phyloP scores from a whole-genome alignment of 2,888 invertebrate species.

The Acanthopleura granulata region DNA sequence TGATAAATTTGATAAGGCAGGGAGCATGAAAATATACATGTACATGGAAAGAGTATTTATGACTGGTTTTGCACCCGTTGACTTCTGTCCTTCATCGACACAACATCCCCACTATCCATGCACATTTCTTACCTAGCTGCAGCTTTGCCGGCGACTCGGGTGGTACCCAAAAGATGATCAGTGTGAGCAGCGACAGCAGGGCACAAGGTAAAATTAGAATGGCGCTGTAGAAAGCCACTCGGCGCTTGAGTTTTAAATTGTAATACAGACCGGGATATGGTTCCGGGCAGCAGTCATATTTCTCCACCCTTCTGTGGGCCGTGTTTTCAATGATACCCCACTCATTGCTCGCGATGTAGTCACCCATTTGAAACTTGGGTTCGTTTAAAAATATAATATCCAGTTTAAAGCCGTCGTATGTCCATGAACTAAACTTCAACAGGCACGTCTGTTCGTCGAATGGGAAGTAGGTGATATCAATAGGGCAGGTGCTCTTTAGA shows the following conservation, averaged over 20 bases:
- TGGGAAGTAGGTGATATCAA: constrained; percentile 68
- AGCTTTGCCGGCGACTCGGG: constrained; percentile 70
- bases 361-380: constrained; percentile 48
- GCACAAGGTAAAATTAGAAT: constrained; percentile 69
- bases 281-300: constrained; percentile 65
- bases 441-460: constrained; percentile 66
- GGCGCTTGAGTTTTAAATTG: constrained; percentile 53
- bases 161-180: constrained; percentile 70
- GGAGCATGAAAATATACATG: too few relatives aligned
- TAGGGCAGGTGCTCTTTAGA: constrained; percentile 64
- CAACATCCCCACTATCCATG: constrained; percentile 25
- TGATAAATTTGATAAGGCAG: too few relatives aligned
- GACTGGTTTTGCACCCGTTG: too few relatives aligned
- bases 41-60: too few relatives aligned
- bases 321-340: constrained; percentile 64
- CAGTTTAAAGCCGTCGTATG: constrained; percentile 65
- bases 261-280: constrained; percentile 67
- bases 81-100: too few relatives aligned
- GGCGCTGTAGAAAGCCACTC: constrained; percentile 67
- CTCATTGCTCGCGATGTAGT: constrained; percentile 68
- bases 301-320: constrained; percentile 55
- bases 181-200: constrained; percentile 65
- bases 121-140: constrained; percentile 64
- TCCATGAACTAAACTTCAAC: constrained; percentile 69
- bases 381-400: constrained; percentile 50